Evolutionary conservation across 2,797 vertebrate genomes (phyloP), one percentile per base, ranked within the genome.

Genomic region (Lepidocolaptes lacrymiger): DNA sequence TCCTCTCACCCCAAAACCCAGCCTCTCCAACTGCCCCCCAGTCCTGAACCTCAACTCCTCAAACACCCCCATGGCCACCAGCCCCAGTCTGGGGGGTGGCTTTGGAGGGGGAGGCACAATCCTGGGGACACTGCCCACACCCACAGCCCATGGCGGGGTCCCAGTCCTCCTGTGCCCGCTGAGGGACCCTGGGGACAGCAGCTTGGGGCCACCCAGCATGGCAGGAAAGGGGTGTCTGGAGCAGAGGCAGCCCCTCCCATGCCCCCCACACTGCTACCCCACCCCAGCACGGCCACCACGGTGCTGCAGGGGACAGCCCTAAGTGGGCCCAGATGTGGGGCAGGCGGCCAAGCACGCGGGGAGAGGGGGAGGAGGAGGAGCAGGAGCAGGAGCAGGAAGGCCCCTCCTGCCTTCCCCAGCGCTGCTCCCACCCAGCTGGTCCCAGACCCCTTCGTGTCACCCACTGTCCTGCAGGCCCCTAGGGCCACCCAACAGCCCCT

Each of bases 281-380:
- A 49, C 68, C 64, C 80, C 32, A 3, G 34, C 86, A 85, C 3
- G 1, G 88, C 89, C 91, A 56, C 71, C 37, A 1, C 39, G 14
- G 5, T 36, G 73, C 85, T 66, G 75, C 76, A 72, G 55, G 86
- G 92, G 86, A 93, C 66, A 85, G 79, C 64, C 68, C 66, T 95
- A 90, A 94, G 55, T 3, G 19, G 55, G 71, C 36, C 75, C 94
- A 94, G 94, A 94, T 95, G 94, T 90, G 86, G 71, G 94, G 92
- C 92, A 78, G 46, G 28, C 14, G 1, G 94, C 94, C 92, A 95
- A 86, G 81, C 76, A 83, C 4, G 32, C 15, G 37, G 27, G 7
- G 46, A 75, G 36, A 17, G 52, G 79, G 46, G 49, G 51, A 78
- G 37, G 6, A 61, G 3, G 32, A 43, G 28, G 54, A 44, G 44